Evolutionary conservation across 2,797 vertebrate genomes (phyloP).

Genomic region (Schizothorax lantsangensis): DNA sequence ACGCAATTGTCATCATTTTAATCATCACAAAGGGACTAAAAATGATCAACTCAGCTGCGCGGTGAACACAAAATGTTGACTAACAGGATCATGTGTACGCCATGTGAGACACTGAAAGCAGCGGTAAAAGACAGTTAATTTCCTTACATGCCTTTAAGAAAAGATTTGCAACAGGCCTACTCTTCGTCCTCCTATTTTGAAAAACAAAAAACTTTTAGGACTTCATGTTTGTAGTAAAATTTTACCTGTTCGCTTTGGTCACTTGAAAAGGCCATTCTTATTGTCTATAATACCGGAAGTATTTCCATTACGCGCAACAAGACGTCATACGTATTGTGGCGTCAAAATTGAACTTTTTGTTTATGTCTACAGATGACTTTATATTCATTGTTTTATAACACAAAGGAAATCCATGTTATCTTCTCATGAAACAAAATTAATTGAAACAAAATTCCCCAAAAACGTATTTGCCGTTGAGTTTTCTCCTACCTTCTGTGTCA

Average conservation of each 20-base stretch:
- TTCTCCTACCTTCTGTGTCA: neutral
- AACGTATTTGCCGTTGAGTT: neutral
- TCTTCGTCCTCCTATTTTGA: too few relatives aligned
- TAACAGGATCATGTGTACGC: neutral
- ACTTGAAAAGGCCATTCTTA: neutral
- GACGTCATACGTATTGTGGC: neutral
- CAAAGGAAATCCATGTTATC: neutral
- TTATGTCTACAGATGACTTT: neutral
- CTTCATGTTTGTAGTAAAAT: neutral
- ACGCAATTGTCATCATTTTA: neutral
- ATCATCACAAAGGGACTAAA: neutral
- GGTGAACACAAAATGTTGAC: neutral
- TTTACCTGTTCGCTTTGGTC: neutral
- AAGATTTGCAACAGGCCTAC: neutral
- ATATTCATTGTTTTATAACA: neutral
- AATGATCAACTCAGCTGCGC: neutral
- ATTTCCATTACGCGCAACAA: rapidly evolving
- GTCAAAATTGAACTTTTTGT: neutral
- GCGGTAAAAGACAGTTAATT: neutral
- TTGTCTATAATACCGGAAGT: neutral
- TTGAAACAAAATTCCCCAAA: too few relatives aligned
- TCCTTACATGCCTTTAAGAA: neutral
- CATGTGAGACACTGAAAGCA: neutral
- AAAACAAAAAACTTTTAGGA: neutral
- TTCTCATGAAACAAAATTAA: neutral